Conservation (phyloP, 2,113 vertebrate genomes). For the Varanus komodoensis region DNA sequence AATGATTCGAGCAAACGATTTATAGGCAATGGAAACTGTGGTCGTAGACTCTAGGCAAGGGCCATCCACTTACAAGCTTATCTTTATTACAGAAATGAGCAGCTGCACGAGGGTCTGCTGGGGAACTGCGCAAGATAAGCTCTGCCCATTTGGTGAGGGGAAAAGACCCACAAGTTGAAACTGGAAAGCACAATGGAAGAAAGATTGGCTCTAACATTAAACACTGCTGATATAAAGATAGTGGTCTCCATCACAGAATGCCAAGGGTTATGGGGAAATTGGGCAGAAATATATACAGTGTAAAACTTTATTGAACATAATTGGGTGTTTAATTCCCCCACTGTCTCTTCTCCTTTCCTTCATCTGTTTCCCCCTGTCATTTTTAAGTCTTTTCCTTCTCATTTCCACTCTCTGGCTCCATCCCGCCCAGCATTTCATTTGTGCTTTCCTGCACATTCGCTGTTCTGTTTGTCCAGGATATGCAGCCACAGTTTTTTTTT, state of each 20-base stretch:
- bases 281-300: neutral
- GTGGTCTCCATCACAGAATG: neutral
- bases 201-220: neutral
- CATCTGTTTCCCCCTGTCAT: neutral
- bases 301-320: neutral
- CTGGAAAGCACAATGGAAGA: neutral
- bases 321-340: neutral
- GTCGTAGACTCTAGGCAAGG: slow-evolving; percentile 59
- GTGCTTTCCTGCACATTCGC: neutral
- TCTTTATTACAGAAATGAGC: slow-evolving; percentile 35
- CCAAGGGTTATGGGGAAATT: neutral
- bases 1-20: slow-evolving; percentile 56
- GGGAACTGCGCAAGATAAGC: slow-evolving; percentile 30
- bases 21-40: slow-evolving; percentile 59
- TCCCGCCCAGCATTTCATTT: neutral
- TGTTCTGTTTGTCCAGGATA: neutral
- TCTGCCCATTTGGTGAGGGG: neutral
- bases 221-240: neutral
- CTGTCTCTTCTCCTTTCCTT: neutral
- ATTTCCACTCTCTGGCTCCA: neutral
- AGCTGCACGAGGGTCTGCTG: slow-evolving; percentile 8
- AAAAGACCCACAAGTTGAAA: neutral
- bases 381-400: neutral
- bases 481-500: too few species aligned
- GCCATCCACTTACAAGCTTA: slow-evolving; percentile 47